phyloP scores from a whole-genome alignment of 2,888 invertebrate species.

The Ganaspis brasiliensis region DNA sequence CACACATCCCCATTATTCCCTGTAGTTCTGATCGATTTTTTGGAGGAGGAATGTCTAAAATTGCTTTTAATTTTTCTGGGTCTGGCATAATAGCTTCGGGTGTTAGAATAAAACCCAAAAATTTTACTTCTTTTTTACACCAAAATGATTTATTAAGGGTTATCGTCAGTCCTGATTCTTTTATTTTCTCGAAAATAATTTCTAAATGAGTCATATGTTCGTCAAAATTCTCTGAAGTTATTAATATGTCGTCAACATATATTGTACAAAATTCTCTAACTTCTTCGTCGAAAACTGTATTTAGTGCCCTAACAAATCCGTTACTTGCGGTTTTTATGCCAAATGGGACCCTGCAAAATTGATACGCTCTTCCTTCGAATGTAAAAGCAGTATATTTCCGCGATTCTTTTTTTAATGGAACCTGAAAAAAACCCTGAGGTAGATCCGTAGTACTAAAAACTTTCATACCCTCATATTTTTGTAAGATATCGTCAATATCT shows the following conservation, averaged over 20 bases:
- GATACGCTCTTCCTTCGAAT: conserved; percentile 43
- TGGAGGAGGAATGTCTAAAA: background rate
- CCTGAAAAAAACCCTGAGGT: conserved; percentile 46
- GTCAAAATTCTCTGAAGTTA: background rate
- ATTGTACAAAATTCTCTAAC: background rate
- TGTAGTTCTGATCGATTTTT: background rate
- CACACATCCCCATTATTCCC: background rate
- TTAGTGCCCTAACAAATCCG: background rate
- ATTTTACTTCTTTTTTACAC: background rate
- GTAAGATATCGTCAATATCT: conserved; percentile 25
- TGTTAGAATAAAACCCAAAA: background rate
- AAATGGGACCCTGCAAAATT: conserved; percentile 25
- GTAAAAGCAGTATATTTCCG: conserved; percentile 45
- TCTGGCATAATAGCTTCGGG: background rate
- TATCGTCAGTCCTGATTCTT: background rate
- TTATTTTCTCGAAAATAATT: background rate
- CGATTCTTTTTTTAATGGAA: conserved; percentile 37
- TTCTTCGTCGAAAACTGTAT: background rate
- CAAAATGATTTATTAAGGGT: background rate
- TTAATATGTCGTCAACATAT: too few relatives aligned
- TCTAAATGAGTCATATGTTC: background rate
- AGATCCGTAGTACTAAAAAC: conserved; percentile 38
- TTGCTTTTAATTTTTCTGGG: background rate
- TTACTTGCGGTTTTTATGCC: conserved; percentile 23
- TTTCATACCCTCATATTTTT: conserved; percentile 39